Evolutionary conservation across 2,113 vertebrate species (phyloP).

Genomic region (Suricata suricatta): DNA sequence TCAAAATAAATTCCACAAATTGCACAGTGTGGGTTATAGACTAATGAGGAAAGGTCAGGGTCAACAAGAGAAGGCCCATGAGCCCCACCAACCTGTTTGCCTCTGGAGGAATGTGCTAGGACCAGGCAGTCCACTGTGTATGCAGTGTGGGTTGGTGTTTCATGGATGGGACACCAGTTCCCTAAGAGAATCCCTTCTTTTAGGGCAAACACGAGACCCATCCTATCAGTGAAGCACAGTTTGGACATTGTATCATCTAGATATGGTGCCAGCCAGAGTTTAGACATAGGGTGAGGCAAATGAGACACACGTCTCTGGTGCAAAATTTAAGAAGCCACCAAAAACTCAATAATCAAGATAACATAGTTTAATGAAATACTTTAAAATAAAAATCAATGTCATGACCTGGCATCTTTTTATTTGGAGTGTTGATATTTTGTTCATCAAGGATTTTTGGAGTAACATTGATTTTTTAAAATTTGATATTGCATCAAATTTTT

Average conservation of each 20-base stretch:
- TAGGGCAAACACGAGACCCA: background rate
- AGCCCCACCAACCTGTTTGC: background rate
- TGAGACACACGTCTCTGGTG: background rate
- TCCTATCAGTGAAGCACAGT: background rate
- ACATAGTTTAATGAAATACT: background rate
- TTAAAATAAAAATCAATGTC: slow-evolving; percentile 8
- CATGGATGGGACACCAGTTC: background rate
- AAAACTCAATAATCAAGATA: background rate
- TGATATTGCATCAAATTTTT: background rate
- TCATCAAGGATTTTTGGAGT: background rate
- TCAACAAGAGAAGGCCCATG: background rate
- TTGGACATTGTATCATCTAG: background rate
- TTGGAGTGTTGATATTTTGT: background rate
- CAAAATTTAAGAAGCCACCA: background rate
- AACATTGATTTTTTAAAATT: background rate
- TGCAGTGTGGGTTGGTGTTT: background rate
- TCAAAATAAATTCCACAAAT: background rate
- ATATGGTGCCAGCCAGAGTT: background rate
- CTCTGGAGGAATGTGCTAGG: background rate
- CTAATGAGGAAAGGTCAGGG: background rate
- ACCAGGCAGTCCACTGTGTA: background rate
- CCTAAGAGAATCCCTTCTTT: background rate
- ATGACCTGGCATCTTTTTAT: background rate
- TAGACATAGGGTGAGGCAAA: background rate
- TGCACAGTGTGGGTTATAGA: background rate